Evolutionary conservation across 2,888 invertebrate genomes (phyloP).

Genomic region (Incurvaria masculella): DNA sequence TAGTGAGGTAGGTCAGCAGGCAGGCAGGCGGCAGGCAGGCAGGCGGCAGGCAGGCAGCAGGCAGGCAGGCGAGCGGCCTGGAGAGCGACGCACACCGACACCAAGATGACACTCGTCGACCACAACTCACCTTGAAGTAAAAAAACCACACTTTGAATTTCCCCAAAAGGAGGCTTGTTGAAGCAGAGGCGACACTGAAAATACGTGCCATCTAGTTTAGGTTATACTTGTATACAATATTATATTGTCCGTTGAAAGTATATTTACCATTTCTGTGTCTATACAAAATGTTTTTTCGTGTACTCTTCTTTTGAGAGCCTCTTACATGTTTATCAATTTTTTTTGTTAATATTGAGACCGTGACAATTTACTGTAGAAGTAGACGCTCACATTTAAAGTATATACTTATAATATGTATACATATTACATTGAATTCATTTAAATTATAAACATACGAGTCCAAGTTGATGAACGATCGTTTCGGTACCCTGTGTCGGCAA

Average conservation of each 20-base stretch:
- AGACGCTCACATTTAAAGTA: constrained; percentile 4
- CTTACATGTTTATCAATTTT: constrained; percentile 45
- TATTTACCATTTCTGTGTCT: constrained; percentile 59
- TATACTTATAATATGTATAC: constrained; percentile 2
- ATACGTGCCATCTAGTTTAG: constrained; percentile 60
- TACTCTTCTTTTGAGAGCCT: constrained; percentile 60
- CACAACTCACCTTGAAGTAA: too few species aligned
- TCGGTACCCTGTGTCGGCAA: not conserved
- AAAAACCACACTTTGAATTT: too few species aligned
- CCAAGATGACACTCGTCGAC: too few species aligned
- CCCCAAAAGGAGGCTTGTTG: constrained; percentile 17
- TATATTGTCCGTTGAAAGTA: constrained; percentile 58
- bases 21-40: too few species aligned
- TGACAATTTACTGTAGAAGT: constrained; percentile 17
- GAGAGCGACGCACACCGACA: too few species aligned
- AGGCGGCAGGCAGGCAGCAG: too few species aligned
- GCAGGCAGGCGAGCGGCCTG: too few species aligned
- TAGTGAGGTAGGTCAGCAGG: too few species aligned
- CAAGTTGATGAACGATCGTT: not conserved
- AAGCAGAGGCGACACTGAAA: constrained; percentile 53
- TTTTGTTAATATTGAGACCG: constrained; percentile 29
- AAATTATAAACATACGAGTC: not conserved
- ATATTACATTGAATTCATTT: not conserved
- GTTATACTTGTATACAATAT: constrained; percentile 59
- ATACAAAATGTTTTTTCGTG: constrained; percentile 56